Evolutionary conservation across 2,797 vertebrate species (phyloP).

Genomic region (Cuculus canorus): DNA sequence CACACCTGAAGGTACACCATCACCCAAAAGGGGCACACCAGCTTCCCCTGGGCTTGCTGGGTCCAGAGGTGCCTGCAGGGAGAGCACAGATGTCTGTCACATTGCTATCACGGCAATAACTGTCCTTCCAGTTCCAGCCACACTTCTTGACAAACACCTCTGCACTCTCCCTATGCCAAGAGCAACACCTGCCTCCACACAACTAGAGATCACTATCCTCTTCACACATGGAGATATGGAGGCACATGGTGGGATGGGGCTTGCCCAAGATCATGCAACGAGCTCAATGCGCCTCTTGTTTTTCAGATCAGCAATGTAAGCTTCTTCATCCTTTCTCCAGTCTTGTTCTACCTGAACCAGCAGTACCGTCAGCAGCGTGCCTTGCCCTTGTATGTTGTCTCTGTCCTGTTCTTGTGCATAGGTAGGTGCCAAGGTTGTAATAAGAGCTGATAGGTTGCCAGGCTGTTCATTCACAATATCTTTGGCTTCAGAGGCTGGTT

Average conservation of each 20-base stretch:
- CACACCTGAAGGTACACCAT: not conserved
- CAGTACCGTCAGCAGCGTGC: slow-evolving; percentile 84
- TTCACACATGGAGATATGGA: not conserved
- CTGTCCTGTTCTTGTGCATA: slow-evolving; percentile 84
- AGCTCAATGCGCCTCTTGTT: not conserved
- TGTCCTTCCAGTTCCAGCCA: not conserved
- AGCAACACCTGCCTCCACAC: not conserved
- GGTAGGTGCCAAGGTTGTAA: slow-evolving; percentile 76
- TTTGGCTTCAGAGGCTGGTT: not conserved
- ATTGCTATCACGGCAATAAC: not conserved
- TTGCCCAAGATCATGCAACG: not conserved
- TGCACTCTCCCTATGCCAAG: not conserved
- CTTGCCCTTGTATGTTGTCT: slow-evolving; percentile 77
- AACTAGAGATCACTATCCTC: not conserved
- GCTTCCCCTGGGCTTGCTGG: not conserved
- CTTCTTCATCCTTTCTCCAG: slow-evolving; percentile 87
- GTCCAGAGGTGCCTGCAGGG: not conserved
- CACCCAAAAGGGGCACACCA: not conserved
- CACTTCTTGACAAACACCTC: not conserved
- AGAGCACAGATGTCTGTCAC: not conserved
- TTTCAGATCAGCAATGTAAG: slow-evolving; percentile 90
- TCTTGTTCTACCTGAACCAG: slow-evolving; percentile 88
- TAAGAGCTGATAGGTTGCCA: not conserved
- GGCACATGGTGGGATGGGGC: not conserved
- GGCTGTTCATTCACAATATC: not conserved